Base-by-base conservation (phyloP, 2,797 vertebrate species). In the Microcaecilia unicolor region DNA sequence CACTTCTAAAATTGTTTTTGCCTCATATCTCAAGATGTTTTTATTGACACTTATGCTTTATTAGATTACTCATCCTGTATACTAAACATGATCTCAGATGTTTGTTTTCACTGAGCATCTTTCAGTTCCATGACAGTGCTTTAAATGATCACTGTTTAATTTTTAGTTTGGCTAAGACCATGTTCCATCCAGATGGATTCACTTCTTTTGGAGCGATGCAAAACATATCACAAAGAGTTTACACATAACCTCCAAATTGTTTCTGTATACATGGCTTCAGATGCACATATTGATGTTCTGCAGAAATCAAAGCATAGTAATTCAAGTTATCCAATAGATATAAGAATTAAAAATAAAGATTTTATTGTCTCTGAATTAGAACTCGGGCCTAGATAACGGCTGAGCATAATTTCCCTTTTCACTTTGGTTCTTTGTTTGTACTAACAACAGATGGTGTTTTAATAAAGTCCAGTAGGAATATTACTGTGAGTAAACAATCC, bases 381-480 rank as follows among this genome's bases (percentile, higher is more conserved):
- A 36, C 31, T 24, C 15, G 16, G 24, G 56, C 41, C 18, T 38
- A 18, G 8, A 34, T 22, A 38, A n/a, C 18, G 31, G 13, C 37
- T 48, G 36, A 41, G 31, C 14, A 3, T 7, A 19, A 21, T 67
- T 52, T 46, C 69, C 52, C 42, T 69, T 74, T 72, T 72, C 58
- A 53, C 55, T 67, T 70, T 66, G 60, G 71, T 69, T 75, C 83
- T 83, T 91, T 91, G 89, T 89, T 84, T 87, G 80, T 72, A 61
- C 87, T 80, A 85, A 92, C 85, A 87, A 89, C 95, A 98, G 95
- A 98, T 98, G 95, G 95, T 97, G 91, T 98, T 98, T 98, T 98
- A 97, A 98, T 98, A 97, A 97, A 95, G 95, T 98, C 95, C 93
- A 92, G 92, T 96, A 98, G 95, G 95, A 98, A 97, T 97, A 97